Evolutionary conservation across 2,888 invertebrate species (phyloP).

Genomic region (Parapristionchus giblindavisi): DNA sequence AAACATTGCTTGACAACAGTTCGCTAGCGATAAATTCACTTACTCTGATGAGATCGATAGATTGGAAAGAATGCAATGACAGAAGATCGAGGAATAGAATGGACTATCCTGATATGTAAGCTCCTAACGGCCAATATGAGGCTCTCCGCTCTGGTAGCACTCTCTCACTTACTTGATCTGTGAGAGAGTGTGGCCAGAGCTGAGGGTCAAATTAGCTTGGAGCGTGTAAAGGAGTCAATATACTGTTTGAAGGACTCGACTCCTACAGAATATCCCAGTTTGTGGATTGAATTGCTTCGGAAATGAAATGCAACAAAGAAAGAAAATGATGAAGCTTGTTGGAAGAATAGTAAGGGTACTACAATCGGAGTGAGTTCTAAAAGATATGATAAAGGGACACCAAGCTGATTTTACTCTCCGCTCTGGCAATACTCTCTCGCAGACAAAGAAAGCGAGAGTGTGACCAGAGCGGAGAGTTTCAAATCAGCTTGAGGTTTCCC

Average conservation of each 20-base stretch:
- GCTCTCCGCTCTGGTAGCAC: not conserved
- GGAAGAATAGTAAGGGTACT: not conserved
- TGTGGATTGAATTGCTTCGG: not conserved
- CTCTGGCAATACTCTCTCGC: too few species aligned
- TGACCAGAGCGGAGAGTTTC: too few species aligned
- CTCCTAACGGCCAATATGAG: too few species aligned
- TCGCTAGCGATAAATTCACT: not conserved
- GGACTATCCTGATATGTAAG: slow-evolving; percentile 5
- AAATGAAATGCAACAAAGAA: not conserved
- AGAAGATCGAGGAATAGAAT: not conserved
- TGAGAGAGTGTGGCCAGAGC: too few species aligned
- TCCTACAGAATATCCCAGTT: not conserved
- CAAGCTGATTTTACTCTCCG: too few species aligned
- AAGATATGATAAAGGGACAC: too few species aligned
- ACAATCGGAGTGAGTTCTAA: not conserved
- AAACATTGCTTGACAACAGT: not conserved
- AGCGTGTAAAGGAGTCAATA: too few species aligned
- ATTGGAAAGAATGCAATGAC: not conserved
- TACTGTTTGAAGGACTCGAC: not conserved
- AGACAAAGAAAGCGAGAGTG: too few species aligned
- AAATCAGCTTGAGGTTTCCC: too few species aligned
- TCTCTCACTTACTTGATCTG: not conserved
- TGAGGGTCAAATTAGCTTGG: too few species aligned
- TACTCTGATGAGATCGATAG: not conserved
- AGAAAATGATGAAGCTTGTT: not conserved